Evolutionary conservation across 2,113 vertebrate genomes (phyloP).

Genomic region (Lichenostomus cassidix): DNA sequence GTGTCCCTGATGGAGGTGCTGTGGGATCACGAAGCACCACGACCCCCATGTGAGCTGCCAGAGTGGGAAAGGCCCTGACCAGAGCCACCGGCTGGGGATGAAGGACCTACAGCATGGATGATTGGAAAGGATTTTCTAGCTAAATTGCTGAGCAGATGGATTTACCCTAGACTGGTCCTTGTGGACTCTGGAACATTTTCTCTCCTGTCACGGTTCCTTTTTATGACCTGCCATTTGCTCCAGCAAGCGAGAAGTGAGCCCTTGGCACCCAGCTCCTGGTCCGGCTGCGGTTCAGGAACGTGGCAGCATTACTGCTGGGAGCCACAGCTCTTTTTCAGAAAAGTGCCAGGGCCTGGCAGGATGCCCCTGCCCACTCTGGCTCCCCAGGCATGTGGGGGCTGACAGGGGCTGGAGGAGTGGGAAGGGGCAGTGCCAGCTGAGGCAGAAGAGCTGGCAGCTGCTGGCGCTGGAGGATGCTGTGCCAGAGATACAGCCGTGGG

Average conservation of each 20-base stretch:
- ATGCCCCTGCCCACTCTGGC: neutral
- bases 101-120: neutral
- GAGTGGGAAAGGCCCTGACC: neutral
- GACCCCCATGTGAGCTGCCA: rapidly evolving
- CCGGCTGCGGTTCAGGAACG: neutral
- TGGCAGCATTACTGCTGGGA: rapidly evolving
- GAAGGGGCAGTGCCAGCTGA: neutral
- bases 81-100: neutral
- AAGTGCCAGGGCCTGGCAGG: neutral
- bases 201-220: slow-evolving; percentile 55
- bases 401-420: neutral
- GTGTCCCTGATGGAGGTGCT: rapidly evolving
- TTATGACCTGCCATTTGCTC: slow-evolving; percentile 60
- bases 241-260: slow-evolving; percentile 35
- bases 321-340: neutral
- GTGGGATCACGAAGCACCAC: neutral
- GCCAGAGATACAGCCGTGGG: neutral
- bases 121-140: slow-evolving; percentile 37
- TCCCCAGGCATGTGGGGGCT: neutral
- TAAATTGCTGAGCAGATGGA: slow-evolving; percentile 65
- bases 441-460: neutral
- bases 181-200: slow-evolving; percentile 60
- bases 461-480: neutral
- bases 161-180: slow-evolving; percentile 54
- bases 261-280: slow-evolving; percentile 6